Conservation (phyloP, 2,113 vertebrate genomes). For the Helogale parvula region DNA sequence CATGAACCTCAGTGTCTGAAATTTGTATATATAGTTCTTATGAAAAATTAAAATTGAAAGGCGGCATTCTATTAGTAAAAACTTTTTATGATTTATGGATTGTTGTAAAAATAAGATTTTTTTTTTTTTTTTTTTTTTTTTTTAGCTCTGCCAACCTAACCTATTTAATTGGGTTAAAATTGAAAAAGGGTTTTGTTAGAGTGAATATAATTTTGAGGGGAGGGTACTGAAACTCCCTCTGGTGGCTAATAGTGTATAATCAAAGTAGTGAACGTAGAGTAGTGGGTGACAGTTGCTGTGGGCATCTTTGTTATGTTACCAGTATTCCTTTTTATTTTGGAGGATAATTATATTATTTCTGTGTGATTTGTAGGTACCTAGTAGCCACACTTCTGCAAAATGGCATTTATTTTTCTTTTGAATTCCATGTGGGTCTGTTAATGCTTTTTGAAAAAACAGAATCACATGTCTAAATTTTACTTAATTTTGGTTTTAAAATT, state of each 20-base stretch:
- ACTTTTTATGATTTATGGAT: background rate
- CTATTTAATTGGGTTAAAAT: slow-evolving; percentile 16
- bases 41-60: slow-evolving; percentile 6
- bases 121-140: background rate
- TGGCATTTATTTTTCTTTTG: slow-evolving; percentile 46
- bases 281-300: background rate
- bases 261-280: background rate
- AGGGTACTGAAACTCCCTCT: background rate
- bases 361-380: background rate
- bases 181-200: background rate
- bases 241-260: slow-evolving; percentile 35
- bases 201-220: background rate
- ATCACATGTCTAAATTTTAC: background rate
- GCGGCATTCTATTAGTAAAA: background rate
- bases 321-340: slow-evolving; percentile 23
- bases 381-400: background rate
- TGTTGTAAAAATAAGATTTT: background rate
- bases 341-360: slow-evolving; percentile 17
- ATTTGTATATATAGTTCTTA: background rate
- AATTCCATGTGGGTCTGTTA: background rate
- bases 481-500: slow-evolving; percentile 23
- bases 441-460: slow-evolving; percentile 16
- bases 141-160: background rate
- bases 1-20: background rate
- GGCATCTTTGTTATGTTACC: background rate